A percentile compares a stretch with the other conserved stretches of the same genome.
Conservation (phyloP, 2,113 vertebrate species). For the Lophotis ruficrista region DNA sequence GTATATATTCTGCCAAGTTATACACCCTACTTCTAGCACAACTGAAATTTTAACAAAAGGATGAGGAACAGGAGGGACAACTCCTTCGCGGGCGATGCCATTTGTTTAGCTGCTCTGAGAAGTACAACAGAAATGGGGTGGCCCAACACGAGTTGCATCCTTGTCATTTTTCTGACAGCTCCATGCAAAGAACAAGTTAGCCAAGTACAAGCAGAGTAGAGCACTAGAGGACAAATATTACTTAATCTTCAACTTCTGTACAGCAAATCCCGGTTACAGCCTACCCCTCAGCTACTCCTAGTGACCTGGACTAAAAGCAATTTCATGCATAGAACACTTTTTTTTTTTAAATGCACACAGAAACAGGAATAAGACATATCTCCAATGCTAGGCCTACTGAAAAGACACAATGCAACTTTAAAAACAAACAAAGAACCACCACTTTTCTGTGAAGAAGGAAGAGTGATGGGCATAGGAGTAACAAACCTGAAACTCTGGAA, state of each 20-base stretch:
- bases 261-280: not conserved
- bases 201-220: not conserved
- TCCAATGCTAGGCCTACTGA: not conserved
- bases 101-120: not conserved
- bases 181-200: not conserved
- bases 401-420: not conserved
- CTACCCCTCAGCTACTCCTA: not conserved
- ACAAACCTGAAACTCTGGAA: not conserved
- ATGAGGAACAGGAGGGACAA: not conserved
- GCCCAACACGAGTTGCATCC: accelerated
- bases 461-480: not conserved
- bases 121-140: not conserved
- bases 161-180: not conserved
- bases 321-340: not conserved
- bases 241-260: not conserved
- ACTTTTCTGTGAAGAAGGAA: not conserved
- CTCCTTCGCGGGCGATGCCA: accelerated
- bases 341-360: not conserved
- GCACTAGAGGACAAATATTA: not conserved
- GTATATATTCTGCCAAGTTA: not conserved
- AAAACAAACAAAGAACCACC: not conserved
- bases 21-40: not conserved
- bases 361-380: not conserved
- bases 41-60: not conserved
- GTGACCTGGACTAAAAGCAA: not conserved